Evolutionary conservation across 2,113 vertebrate species (phyloP), one percentile per base, ranked within the genome.

Genomic region (Urocitellus parryii): DNA sequence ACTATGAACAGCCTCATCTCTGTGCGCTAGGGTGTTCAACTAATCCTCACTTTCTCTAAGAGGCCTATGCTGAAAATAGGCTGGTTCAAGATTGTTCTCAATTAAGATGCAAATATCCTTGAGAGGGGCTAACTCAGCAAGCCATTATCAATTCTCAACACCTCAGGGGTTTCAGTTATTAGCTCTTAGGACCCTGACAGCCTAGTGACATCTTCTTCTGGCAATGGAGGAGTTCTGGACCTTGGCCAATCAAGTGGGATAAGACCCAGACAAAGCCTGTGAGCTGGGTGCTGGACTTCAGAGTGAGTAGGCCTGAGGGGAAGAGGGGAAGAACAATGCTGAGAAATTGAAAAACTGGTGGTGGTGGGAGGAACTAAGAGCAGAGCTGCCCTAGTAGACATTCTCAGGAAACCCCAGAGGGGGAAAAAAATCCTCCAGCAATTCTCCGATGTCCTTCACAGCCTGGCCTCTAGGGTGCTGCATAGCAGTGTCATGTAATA

Each of bases 71-170:
- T 61, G 11, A 90, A 76, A 85, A 84, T 78, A 77, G 8, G 48
- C 48, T 22, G 16, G 48, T 68, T 94, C n/a, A 29, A 27, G 51
- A 61, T 68, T 72, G 6, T 82, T 90, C 22, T 53, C 56, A 73
- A 82, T 82, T 90, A 80, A 91, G 82, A 76, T 77, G 20, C 24
- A 96, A 92, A 73, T 91, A 90, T 84, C 22, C 32, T 24, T 73
- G 32, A 32, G 51, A 70, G 32, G 4, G 25, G 32, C 42, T 63
- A 84, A 88, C 14, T n/a, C n/a, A 63, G 37, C 20, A 67, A 65
- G 16, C 67, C 78, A 51, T 34, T 53, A 51, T 81, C 73, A 81
- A 74, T 27, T 61, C 68, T 67, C 78, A 87, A 73, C 82, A 73
- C 37, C 24, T 86, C 32, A 56, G 48, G 22, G 45, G 70, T 86